These are phyloP conservation scores for Antheraea pernyi DNA, from an alignment of 1,140 invertebrate genomes.

Conservation along the genomic window DNA sequence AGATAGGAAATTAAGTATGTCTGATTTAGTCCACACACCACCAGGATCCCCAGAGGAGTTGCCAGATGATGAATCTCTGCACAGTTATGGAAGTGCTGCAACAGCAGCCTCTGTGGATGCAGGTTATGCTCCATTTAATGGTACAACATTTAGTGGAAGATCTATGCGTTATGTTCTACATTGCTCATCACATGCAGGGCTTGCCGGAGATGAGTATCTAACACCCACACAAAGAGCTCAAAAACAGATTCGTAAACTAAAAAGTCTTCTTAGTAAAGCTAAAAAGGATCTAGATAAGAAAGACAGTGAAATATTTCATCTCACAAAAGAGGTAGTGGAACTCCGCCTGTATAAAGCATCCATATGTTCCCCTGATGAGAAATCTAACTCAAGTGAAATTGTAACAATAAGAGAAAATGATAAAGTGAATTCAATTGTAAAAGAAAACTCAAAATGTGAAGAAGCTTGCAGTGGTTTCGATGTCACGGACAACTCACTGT, in stretches of 20 bases:
- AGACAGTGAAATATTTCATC: constrained; percentile 88
- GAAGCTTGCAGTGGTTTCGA: constrained; percentile 55
- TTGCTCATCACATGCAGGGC: constrained; percentile 87
- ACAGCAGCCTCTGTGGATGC: constrained; percentile 88
- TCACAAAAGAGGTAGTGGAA: constrained; percentile 91
- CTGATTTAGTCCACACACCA: constrained; percentile 77
- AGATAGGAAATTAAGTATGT: constrained; percentile 63
- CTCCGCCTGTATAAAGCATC: constrained; percentile 88
- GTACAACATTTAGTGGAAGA: constrained; percentile 86
- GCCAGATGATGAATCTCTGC: constrained; percentile 88
- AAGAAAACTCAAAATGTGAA: constrained; percentile 73
- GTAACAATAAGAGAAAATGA: constrained; percentile 85
- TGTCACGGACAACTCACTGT: constrained; percentile 66
- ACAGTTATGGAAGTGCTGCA: constrained; percentile 86
- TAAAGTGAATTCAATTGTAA: constrained; percentile 74
- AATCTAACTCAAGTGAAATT: constrained; percentile 87
- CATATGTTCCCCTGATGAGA: constrained; percentile 85
- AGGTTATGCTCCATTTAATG: constrained; percentile 88
- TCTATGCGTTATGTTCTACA: constrained; percentile 90
- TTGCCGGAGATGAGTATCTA: constrained; percentile 88
- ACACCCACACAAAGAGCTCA: constrained; percentile 92
- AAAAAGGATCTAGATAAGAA: constrained; percentile 88
- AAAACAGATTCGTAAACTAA: constrained; percentile 86
- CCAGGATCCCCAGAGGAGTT: constrained; percentile 81
- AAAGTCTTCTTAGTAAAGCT: constrained; percentile 85